Evolutionary conservation across 1,140 invertebrate species (phyloP).

Genomic region (Ooceraea biroi): DNA sequence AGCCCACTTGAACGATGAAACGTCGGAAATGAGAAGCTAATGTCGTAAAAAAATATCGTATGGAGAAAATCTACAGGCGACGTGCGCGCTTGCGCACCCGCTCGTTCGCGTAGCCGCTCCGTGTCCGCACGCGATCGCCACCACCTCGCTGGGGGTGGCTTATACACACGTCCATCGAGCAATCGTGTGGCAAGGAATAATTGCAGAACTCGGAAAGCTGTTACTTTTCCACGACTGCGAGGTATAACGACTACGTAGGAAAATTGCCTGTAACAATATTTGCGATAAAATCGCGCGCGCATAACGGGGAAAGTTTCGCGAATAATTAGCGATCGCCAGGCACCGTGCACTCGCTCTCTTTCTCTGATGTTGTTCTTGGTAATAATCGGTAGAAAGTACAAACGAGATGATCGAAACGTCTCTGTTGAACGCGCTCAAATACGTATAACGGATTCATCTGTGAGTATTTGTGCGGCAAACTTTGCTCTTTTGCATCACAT

Average conservation of each 20-base stretch:
- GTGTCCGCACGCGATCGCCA: slow-evolving; percentile 41
- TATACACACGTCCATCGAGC: not conserved
- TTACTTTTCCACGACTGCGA: slow-evolving; percentile 52
- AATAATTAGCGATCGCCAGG: slow-evolving; percentile 59
- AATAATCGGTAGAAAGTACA: not conserved
- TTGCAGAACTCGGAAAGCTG: slow-evolving; percentile 65
- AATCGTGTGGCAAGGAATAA: slow-evolving; percentile 63
- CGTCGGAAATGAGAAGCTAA: slow-evolving; percentile 5
- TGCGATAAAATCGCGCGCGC: slow-evolving; percentile 63
- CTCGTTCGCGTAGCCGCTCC: slow-evolving; percentile 1
- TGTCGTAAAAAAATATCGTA: slow-evolving; percentile 29
- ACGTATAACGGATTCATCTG: not conserved
- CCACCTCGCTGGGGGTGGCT: not conserved
- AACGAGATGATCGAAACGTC: slow-evolving; percentile 4
- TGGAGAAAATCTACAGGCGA: not conserved
- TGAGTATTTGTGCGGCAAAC: not conserved
- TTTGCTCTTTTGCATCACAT: not conserved
- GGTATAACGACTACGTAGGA: slow-evolving; percentile 34
- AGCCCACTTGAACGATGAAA: slow-evolving; percentile 8
- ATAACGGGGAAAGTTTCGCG: slow-evolving; percentile 50
- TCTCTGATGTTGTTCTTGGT: slow-evolving; percentile 26
- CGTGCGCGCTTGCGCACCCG: not conserved
- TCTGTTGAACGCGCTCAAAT: not conserved
- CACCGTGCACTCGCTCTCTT: not conserved
- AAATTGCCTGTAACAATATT: slow-evolving; percentile 69